Base-by-base conservation (phyloP, 2,113 vertebrate genomes). In the Gorsachius goisagi region DNA sequence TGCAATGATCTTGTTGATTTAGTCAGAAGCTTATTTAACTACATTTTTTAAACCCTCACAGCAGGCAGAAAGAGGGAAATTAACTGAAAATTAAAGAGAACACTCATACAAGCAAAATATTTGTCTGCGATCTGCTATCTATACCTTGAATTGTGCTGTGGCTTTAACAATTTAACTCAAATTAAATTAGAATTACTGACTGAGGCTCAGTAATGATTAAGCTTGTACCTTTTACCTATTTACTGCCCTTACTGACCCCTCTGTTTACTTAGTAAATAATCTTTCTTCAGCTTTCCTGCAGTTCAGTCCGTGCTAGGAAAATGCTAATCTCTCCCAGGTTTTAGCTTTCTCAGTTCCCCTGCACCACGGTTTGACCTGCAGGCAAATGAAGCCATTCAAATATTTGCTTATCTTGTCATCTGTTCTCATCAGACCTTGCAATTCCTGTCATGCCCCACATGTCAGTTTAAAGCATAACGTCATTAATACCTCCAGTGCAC, bases 371-470 rank as follows among this genome's bases (percentile, higher is more conserved):
- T 98, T 98, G 98, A 98, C 98, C 97, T 78, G 82, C 92, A 97
- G 98, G 98, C 97, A 98, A 98, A 98, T 98, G 97, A 98, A 98
- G 97, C 97, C 97, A 93, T 98, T 98, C 98, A 98, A 98, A 98
- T 98, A 98, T 98, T 98, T 98, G 98, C 98, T 98, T 97, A 97
- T 98, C 97, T 88, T 98, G 97, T 98, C 98, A 98, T 98, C 97
- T 98, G 97, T 98, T 98, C 96, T 98, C 98, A 98, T 96, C 96
- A 97, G 97, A 98, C 98, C 98, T 98, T 98, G 97, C 97, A 98
- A 98, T 98, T 98, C 98, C 97, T 98, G 98, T 98, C 98, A 98
- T 97, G 98, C 97, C 97, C 97, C 97, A 97, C 98, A 98, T 98
- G 98, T 98, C 98, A 98, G 97, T 98, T 98, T 98, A 98, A 98